A percentile compares a stretch with the other conserved stretches of the same genome.
phyloP scores from a whole-genome alignment of 2,113 vertebrate species.

The Naja naja region DNA sequence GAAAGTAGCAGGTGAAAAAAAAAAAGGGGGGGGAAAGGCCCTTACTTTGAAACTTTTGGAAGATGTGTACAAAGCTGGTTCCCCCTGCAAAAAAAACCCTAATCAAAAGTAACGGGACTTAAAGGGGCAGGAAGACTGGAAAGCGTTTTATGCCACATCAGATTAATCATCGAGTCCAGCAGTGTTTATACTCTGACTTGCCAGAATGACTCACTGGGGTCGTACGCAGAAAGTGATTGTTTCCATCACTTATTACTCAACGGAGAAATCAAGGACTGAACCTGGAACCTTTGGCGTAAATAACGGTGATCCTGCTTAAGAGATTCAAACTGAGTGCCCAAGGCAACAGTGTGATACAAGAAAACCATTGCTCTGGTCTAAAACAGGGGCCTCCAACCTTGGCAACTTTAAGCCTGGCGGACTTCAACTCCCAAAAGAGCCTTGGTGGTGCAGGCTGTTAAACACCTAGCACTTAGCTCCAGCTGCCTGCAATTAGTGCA shows the following conservation, averaged over 20 bases:
- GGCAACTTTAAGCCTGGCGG: no score
- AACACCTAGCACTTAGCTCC: no score
- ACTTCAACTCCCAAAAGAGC: no score
- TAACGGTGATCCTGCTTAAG: background rate
- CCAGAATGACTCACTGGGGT: background rate
- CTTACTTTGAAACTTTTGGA: slow-evolving; percentile 13
- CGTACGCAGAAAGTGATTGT: background rate
- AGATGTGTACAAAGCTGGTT: slow-evolving; percentile 34
- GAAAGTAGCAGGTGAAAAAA: slow-evolving; percentile 26
- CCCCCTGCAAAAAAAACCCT: background rate
- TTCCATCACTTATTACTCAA: background rate
- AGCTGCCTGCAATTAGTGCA: no score
- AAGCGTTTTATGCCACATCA: background rate
- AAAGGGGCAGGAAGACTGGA: background rate
- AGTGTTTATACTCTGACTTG: no score
- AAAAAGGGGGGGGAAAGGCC: no score
- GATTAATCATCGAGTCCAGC: background rate
- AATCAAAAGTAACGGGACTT: background rate
- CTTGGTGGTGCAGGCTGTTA: no score
- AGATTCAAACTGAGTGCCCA: background rate
- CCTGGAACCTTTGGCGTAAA: background rate
- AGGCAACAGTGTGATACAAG: background rate
- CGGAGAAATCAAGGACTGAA: background rate
- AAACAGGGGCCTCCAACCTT: no score
- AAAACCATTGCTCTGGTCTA: no score